A percentile compares a stretch with the other conserved stretches of the same genome.
These are phyloP conservation scores for Eupithecia tripunctaria DNA, from an alignment of 2,888 invertebrate species.

Conservation along the genomic window DNA sequence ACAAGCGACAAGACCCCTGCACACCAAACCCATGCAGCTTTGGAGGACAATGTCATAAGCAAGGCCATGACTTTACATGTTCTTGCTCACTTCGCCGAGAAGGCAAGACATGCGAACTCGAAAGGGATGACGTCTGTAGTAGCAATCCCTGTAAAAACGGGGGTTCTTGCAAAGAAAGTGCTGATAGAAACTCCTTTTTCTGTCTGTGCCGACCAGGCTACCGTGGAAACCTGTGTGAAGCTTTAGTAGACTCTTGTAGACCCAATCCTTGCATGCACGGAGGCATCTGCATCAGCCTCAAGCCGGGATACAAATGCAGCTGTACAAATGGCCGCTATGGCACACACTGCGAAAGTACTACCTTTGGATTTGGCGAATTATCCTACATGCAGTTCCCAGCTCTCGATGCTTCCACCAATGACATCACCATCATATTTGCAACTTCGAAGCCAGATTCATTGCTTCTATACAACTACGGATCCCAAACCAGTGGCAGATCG, in stretches of 20 bases:
- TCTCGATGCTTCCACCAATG: constrained; percentile 94
- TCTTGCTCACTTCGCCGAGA: constrained; percentile 91
- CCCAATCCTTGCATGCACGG: constrained; percentile 97
- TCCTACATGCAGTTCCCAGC: constrained; percentile 96
- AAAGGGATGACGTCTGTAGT: constrained; percentile 93
- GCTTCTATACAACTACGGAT: constrained; percentile 95
- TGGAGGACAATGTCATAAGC: constrained; percentile 92
- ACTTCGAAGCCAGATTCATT: constrained; percentile 94
- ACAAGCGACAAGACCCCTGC: constrained; percentile 95
- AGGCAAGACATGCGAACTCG: constrained; percentile 93
- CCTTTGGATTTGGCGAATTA: constrained; percentile 94
- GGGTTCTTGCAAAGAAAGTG: constrained; percentile 94
- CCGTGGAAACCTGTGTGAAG: constrained; percentile 95
- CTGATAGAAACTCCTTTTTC: constrained; percentile 94
- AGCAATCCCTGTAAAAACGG: constrained; percentile 95
- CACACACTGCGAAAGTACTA: constrained; percentile 94
- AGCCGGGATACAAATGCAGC: constrained; percentile 93
- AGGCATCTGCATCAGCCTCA: constrained; percentile 94
- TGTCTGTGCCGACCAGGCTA: constrained; percentile 96
- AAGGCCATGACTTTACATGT: constrained; percentile 93
- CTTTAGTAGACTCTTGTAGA: constrained; percentile 93
- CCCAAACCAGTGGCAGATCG: constrained; percentile 93
- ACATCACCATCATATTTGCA: constrained; percentile 95
- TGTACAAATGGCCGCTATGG: constrained; percentile 96
- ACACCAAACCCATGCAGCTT: constrained; percentile 94